Percentiles rank a stretch among this genome's conserved stretches.
Evolutionary conservation across 2,113 vertebrate genomes (phyloP).

Genomic region (Zosterops pallidus): DNA sequence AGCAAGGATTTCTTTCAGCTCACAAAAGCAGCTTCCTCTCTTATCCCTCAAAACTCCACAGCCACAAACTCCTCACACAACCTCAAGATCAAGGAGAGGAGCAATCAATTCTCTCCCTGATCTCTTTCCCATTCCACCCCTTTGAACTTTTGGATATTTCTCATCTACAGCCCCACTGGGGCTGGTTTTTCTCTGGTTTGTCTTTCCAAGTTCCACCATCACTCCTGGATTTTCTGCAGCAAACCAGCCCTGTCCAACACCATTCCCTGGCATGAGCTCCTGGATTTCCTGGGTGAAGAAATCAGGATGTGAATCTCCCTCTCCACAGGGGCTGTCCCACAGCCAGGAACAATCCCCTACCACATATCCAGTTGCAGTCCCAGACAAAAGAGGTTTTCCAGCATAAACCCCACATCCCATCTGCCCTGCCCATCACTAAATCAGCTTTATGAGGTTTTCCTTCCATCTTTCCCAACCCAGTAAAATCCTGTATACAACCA

Average conservation of each 20-base stretch:
- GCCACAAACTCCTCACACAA: not conserved
- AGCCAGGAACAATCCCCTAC: not conserved
- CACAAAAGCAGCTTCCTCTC: not conserved
- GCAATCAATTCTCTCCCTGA: not conserved
- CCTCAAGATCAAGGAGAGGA: not conserved
- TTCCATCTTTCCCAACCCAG: accelerated
- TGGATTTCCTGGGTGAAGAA: not conserved
- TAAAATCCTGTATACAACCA: accelerated
- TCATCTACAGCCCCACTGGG: not conserved
- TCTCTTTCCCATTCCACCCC: not conserved
- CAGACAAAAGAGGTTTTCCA: accelerated
- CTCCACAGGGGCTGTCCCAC: not conserved
- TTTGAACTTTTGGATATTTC: not conserved
- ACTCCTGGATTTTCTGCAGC: accelerated
- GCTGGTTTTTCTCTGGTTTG: not conserved
- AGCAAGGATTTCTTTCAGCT: not conserved
- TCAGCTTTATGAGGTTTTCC: accelerated
- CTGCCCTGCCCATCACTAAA: not conserved
- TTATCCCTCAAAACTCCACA: not conserved
- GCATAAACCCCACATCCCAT: not conserved
- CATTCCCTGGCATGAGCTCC: not conserved
- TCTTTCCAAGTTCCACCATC: not conserved
- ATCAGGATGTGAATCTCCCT: not conserved
- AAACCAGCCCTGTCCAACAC: not conserved
- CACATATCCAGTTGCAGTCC: accelerated